Base-by-base conservation (phyloP, 2,888 invertebrate species). In the Teleiodes luculella region DNA sequence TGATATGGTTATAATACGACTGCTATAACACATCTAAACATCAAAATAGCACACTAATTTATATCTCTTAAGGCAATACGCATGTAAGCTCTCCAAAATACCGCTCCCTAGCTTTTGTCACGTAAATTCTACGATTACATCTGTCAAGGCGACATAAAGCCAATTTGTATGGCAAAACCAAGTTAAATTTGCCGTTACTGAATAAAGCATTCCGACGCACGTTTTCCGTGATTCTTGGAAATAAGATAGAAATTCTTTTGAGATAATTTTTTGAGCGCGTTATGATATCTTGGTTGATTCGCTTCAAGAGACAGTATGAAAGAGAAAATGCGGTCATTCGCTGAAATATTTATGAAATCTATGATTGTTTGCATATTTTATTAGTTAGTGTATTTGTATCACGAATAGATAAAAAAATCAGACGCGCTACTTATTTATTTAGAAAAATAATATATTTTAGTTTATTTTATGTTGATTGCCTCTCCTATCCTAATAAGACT, bases 111-210 rank as follows among this genome's bases (percentile, higher is more conserved):
- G 72, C 72, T 74, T 77, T 74, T 68, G 74, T 72, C 72, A 67
- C 72, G 78, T 74, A 76, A 80, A 80, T 75, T 73, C 70, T 58
- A 53, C 70, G 78, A 82, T 81, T 81, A 82, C 80, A 76, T 74
- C 71, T 78, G 80, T 80, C 76, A 78, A 63, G 72, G 58, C 66
- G 73, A 72, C 76, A 66, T 63, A 68, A 68, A 74, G 72, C 70
- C 74, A 74, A 79, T 79, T 78, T 76, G 72, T 62, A 55, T 48
- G 52, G 33, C 31, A 46, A 31, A 18, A 37, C 52, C 24, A 53
- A 45, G 11, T 20, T 56, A 14, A 31, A 10, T 46, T 39, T 49
- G 45, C 46, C 8, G 33, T 18, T 48, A 2, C 20, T 14, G 1
- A 45, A 24, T 7, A 1, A 20, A 41, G 16, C 11, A 8, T 41